Evolutionary conservation across 2,113 vertebrate genomes (phyloP).

Genomic region (Aepyceros melampus): DNA sequence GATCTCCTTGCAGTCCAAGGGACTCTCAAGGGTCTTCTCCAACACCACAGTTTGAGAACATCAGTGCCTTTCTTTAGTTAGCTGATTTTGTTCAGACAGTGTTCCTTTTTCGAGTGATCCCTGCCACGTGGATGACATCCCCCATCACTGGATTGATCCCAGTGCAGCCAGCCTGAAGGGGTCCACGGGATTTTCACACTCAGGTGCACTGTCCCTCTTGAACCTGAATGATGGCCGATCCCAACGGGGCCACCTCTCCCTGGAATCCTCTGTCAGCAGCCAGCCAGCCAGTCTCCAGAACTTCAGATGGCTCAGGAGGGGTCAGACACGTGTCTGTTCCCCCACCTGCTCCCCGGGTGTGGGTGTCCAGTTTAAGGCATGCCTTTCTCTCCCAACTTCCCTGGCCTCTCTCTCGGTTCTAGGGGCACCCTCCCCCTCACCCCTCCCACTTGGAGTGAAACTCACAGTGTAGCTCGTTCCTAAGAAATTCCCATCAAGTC

Average conservation of each 20-base stretch:
- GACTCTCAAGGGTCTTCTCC: neutral
- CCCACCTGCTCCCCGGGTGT: neutral
- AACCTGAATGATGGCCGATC: neutral
- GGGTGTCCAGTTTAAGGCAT: no score
- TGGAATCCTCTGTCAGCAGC: neutral
- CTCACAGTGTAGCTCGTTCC: neutral
- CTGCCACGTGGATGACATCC: accelerated
- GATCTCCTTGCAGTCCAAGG: neutral
- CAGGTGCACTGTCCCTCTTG: neutral
- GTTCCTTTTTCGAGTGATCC: neutral
- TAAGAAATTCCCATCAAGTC: neutral
- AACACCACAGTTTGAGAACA: neutral
- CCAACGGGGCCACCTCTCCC: no score
- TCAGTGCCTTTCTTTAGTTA: neutral
- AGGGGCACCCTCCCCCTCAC: accelerated
- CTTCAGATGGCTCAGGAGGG: neutral
- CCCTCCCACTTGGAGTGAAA: neutral
- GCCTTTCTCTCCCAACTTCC: neutral
- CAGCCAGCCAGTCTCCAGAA: neutral
- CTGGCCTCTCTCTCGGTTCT: neutral
- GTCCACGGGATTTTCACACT: accelerated
- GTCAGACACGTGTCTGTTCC: neutral
- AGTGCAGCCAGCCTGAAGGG: no score
- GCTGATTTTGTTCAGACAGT: neutral
- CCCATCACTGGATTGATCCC: accelerated